Evolutionary conservation across 2,888 invertebrate species (phyloP).

Genomic region (Hyposoter dolosus): DNA sequence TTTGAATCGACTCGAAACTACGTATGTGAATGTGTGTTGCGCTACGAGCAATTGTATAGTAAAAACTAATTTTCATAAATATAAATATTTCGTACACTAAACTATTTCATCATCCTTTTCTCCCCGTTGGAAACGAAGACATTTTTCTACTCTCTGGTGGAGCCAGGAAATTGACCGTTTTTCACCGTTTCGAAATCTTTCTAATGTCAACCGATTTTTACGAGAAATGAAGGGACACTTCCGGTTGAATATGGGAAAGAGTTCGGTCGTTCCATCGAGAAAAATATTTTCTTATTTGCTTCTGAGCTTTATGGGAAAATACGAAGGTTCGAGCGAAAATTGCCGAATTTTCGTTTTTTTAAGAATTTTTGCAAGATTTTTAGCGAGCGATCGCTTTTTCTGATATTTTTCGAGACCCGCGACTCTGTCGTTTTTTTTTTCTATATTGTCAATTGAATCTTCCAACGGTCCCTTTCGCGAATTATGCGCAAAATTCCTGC

Average conservation of each 20-base stretch:
- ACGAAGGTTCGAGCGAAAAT: too few species aligned
- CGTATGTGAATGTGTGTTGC: constrained; percentile 76
- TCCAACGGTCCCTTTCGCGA: neutral
- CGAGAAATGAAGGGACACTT: neutral
- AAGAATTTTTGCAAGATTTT: too few species aligned
- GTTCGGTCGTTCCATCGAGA: too few species aligned
- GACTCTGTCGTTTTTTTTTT: neutral
- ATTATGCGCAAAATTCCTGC: neutral
- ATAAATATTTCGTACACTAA: constrained; percentile 84
- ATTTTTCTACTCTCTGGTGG: too few species aligned
- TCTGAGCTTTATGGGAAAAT: too few species aligned
- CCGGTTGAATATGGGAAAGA: neutral
- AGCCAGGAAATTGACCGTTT: too few species aligned
- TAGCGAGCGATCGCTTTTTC: too few species aligned
- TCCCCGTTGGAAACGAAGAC: neutral
- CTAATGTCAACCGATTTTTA: neutral
- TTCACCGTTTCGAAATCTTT: too few species aligned
- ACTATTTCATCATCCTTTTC: constrained; percentile 37
- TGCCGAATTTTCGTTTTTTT: too few species aligned
- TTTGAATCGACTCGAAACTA: constrained; percentile 72
- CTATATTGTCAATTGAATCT: neutral
- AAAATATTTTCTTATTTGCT: too few species aligned
- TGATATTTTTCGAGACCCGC: neutral
- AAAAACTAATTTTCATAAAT: constrained; percentile 84
- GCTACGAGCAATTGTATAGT: constrained; percentile 82